These are phyloP conservation scores for Gymnorhina tibicen DNA, from an alignment of 2,113 vertebrate genomes.

Conservation along the genomic window DNA sequence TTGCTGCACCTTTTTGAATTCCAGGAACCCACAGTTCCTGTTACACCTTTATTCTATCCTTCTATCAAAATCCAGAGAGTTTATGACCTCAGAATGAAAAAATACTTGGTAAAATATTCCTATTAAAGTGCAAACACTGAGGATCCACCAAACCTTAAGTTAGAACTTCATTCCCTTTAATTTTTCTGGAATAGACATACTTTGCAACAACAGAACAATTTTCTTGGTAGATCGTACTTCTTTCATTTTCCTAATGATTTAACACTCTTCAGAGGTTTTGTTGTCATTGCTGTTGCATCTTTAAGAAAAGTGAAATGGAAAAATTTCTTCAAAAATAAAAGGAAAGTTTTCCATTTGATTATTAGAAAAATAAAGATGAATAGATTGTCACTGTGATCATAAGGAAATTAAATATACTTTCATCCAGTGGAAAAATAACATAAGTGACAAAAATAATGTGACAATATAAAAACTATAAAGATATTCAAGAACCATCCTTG, in stretches of 20 bases:
- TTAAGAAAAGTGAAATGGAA: neutral
- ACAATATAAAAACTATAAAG: neutral
- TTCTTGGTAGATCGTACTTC: neutral
- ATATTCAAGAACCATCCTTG: neutral
- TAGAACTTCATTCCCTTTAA: neutral
- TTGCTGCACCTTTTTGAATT: neutral
- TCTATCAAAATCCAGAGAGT: neutral
- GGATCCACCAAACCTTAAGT: neutral
- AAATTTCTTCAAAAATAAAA: neutral
- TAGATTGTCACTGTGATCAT: neutral
- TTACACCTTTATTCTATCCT: neutral
- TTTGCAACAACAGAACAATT: neutral
- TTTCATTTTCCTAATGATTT: slow-evolving; percentile 9
- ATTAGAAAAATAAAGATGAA: neutral
- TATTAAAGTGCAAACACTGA: slow-evolving; percentile 32
- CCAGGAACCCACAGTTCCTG: neutral
- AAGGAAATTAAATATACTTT: neutral
- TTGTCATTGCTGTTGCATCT: neutral
- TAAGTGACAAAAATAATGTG: neutral
- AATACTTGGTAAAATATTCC: neutral
- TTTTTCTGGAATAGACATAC: neutral
- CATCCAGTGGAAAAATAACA: neutral
- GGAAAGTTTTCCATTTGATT: neutral
- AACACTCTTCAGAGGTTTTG: neutral
- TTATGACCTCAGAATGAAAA: neutral